Percentiles rank a stretch among this genome's conserved stretches.
Conservation (phyloP, 2,888 invertebrate genomes). For the Cantharis lateralis region DNA sequence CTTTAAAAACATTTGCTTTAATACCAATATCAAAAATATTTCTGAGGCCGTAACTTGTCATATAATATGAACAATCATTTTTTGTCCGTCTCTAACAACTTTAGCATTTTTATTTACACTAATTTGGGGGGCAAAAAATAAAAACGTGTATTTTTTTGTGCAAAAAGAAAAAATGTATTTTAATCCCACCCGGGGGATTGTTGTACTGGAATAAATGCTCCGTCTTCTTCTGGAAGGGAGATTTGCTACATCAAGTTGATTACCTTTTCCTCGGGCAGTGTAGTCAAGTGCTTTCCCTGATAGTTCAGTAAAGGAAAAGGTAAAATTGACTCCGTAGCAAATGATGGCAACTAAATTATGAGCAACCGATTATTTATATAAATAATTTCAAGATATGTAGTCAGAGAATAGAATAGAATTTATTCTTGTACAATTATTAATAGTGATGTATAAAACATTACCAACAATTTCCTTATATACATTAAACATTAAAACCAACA, state of each 20-base stretch:
- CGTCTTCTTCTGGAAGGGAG: not conserved
- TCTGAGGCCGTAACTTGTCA: not conserved
- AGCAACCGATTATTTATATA: not conserved
- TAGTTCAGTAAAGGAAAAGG: not conserved
- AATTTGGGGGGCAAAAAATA: not conserved
- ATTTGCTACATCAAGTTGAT: not conserved
- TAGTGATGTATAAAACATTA: not conserved
- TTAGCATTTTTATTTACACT: not conserved
- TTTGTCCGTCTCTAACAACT: not conserved
- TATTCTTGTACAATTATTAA: not conserved
- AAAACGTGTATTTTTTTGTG: not conserved
- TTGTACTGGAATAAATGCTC: not conserved
- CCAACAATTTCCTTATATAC: not conserved
- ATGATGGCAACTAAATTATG: not conserved
- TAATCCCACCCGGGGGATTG: not conserved
- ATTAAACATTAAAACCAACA: not conserved
- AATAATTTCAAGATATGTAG: not conserved
- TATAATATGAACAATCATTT: not conserved
- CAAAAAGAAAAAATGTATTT: not conserved
- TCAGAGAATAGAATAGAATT: not conserved
- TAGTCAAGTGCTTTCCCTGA: not conserved
- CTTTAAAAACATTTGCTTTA: not conserved
- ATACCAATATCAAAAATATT: not conserved
- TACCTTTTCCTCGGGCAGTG: not conserved
- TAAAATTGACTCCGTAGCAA: not conserved